These are phyloP conservation scores for Theocolax elegans DNA, from an alignment of 1,140 invertebrate genomes.

Conservation along the genomic window DNA sequence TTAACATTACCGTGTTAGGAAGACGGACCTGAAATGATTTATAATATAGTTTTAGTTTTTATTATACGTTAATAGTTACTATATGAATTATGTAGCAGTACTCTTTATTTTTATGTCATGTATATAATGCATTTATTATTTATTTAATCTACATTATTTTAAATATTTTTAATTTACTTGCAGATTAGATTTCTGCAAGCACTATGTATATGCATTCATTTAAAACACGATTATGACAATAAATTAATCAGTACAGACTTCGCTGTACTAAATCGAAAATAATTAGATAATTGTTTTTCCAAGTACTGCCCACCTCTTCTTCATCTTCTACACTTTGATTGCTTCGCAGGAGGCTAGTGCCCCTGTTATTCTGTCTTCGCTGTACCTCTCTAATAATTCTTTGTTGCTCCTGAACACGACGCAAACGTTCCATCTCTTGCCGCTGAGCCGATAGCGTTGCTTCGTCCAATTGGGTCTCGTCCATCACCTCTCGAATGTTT, in stretches of 20 bases:
- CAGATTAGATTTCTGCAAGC: no score
- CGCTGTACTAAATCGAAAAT: neutral
- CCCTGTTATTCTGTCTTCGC: conserved; percentile 75
- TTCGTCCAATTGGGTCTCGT: conserved; percentile 90
- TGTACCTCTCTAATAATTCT: conserved; percentile 82
- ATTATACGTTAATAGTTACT: neutral
- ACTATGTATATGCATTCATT: no score
- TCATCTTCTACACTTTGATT: conserved; percentile 64
- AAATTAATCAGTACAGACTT: no score
- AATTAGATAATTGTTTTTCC: conserved; percentile 24
- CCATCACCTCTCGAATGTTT: conserved; percentile 92
- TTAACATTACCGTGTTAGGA: conserved; percentile 58
- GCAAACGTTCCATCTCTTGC: conserved; percentile 89
- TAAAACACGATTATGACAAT: no score
- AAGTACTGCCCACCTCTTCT: conserved; percentile 68
- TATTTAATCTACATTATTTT: no score
- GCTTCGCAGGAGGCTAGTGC: conserved; percentile 77
- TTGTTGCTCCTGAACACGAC: conserved; percentile 86
- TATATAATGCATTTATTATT: no score
- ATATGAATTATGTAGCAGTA: neutral
- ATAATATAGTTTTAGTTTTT: neutral
- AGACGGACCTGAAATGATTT: conserved; percentile 46
- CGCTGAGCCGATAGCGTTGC: conserved; percentile 91
- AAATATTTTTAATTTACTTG: no score
- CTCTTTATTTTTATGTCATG: no score